Evolutionary conservation across 2,888 invertebrate genomes (phyloP), one percentile per base, ranked within the genome.

Genomic region (Mesoligia furuncula): DNA sequence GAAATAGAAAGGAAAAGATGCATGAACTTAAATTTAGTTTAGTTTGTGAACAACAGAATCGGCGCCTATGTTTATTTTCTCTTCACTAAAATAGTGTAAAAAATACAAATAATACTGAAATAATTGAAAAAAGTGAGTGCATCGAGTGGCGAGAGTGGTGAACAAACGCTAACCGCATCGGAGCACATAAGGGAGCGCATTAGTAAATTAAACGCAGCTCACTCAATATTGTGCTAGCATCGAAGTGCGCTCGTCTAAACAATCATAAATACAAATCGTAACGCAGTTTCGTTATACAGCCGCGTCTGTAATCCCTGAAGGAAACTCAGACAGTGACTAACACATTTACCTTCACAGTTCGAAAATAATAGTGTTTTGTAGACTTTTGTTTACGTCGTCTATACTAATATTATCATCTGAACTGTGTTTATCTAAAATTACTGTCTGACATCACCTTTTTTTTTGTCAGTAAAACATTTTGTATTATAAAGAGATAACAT

Each of bases 191-290:
- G 74, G 77, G 70, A 83, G 77, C 42, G 78, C 89, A 90, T 90
- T 89, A 88, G 89, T 86, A 84, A 88, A 90, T 90, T 87, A 85
- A 89, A 88, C 79, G 79, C n/a, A 70, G 66, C 69, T 45, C 69
- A 73, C 64, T 80, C 85, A 84, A 80, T 79, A 67, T 73, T 84
- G 65, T 75, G 66, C 65, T 59, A 42, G 39, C 67, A 69, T 64
- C 36, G 72, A 80, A 76, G 64, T 54, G 59, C 39, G 66, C 48
- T 72, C 48, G 65, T 11, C 72, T 69, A 77, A 72, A 83, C 77
- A 74, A 76, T 67, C 70, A 74, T 72, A 45, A 39, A 61, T 69
- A 71, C 20, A 45, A 68, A 73, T 67, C 51, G n/a, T 36, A 69
- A 61, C 31, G 62, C 39, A 57, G 65, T 69, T 66, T 31, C 15